phyloP scores from a whole-genome alignment of 2,797 vertebrate genomes.

The Diplodus sargus region DNA sequence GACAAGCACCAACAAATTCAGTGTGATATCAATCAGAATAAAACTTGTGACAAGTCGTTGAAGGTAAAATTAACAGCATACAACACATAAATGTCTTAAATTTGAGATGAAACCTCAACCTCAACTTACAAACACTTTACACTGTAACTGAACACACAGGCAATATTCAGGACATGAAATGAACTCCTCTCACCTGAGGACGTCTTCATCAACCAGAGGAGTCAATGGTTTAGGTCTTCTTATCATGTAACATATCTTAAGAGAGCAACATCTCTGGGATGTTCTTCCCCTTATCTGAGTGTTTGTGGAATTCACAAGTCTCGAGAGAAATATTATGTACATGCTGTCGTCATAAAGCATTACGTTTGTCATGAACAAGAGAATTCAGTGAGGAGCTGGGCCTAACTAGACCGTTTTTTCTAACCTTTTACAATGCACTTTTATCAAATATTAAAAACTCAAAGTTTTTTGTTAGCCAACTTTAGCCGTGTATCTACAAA shows the following conservation, averaged over 20 bases:
- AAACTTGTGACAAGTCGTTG: too few species aligned
- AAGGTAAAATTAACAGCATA: not conserved
- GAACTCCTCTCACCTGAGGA: too few species aligned
- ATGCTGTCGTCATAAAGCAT: slow-evolving; percentile 53
- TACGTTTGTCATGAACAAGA: slow-evolving; percentile 45
- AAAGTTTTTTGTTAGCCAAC: too few species aligned
- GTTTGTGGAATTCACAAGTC: slow-evolving; percentile 20
- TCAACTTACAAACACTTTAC: not conserved
- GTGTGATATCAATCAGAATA: not conserved
- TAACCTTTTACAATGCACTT: too few species aligned
- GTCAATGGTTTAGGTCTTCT: not conserved
- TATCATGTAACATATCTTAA: not conserved
- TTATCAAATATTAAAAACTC: too few species aligned
- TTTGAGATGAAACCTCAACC: not conserved
- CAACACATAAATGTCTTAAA: not conserved
- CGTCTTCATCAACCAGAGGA: too few species aligned
- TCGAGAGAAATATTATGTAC: slow-evolving; percentile 58
- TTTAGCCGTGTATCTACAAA: too few species aligned
- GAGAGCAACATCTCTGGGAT: not conserved
- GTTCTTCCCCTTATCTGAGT: slow-evolving; percentile 4
- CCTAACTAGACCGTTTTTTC: too few species aligned
- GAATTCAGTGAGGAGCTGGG: slow-evolving; percentile 12
- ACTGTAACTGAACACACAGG: not conserved
- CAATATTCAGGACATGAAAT: not conserved
- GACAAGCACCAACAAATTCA: too few species aligned